phyloP scores from a whole-genome alignment of 2,888 invertebrate species.

The Synanthedon tipuliformis region DNA sequence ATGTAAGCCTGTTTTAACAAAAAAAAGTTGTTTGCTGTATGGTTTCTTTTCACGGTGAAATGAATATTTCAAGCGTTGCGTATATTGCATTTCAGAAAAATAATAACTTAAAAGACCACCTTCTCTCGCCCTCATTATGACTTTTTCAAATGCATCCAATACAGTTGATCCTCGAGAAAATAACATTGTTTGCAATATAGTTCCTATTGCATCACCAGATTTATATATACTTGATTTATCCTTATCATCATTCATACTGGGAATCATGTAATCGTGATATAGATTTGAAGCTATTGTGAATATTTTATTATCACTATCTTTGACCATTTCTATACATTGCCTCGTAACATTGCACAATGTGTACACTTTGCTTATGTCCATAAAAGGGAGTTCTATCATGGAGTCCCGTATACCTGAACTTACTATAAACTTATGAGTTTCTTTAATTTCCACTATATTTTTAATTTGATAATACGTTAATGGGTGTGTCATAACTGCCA shows the following conservation, averaged over 20 bases:
- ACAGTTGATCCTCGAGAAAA: slow-evolving; percentile 25
- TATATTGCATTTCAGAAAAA: slow-evolving; percentile 5
- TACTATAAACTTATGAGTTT: slow-evolving; percentile 7
- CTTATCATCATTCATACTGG: slow-evolving; percentile 14
- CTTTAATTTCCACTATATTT: slow-evolving; percentile 8
- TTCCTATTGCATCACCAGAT: slow-evolving; percentile 11
- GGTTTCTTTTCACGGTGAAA: not conserved
- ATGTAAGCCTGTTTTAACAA: slow-evolving; percentile 13
- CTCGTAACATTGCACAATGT: slow-evolving; percentile 11
- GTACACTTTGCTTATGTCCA: not conserved
- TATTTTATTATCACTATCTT: slow-evolving; percentile 4
- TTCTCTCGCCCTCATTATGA: slow-evolving; percentile 4
- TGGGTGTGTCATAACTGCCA: slow-evolving; percentile 18
- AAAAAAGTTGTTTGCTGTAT: slow-evolving; percentile 7
- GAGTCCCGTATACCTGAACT: slow-evolving; percentile 1
- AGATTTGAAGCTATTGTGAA: slow-evolving; percentile 16
- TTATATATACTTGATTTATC: slow-evolving; percentile 11
- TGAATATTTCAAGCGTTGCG: slow-evolving; percentile 14
- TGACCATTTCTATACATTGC: slow-evolving; percentile 18
- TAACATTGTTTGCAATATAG: slow-evolving; percentile 14
- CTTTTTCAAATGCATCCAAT: slow-evolving; percentile 6
- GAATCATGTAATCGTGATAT: slow-evolving; percentile 10
- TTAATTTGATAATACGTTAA: slow-evolving; percentile 15
- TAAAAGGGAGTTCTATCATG: not conserved
- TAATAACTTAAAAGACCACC: slow-evolving; percentile 16